Evolutionary conservation across 2,113 vertebrate species (phyloP), one percentile per base, ranked within the genome.

Genomic region (Anarrhichthys ocellatus): DNA sequence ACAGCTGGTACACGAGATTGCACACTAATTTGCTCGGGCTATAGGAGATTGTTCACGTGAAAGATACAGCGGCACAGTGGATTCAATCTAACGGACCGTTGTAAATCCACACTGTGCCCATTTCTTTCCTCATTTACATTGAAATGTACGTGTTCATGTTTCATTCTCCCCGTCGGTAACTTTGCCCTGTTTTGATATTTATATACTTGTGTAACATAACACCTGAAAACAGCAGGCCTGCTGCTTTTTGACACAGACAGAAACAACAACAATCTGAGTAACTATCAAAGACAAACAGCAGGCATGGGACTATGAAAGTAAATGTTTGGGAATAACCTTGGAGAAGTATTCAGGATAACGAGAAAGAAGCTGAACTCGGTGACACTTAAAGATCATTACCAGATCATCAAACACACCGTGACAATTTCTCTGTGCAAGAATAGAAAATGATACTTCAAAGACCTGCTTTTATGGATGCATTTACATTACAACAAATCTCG

Each of bases 61-160:
- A 88, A 90, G 88, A 92, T 78, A 92, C 87, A 92, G 81, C 48
- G 5, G 70, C 61, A 75, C 40, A 65, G 64, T 79, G 62, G 84
- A 86, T 89, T 84, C 86, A 84, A 84, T 87, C 84, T 88, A 94
- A 95, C 92, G 87, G 91, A 87, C 77, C 40, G 50, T 73, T 86
- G 81, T 75, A 89, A 91, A 90, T 91, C 86, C 84, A 92, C 84
- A 87, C 58, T 58, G 59, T 76, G 76, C 77, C 89, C 62, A 76
- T 92, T 91, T 90, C 86, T 78, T 75, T 82, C 75, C 87, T 92
- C 89, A 95, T 94, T 93, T 93, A 90, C 91, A 93, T 76, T 89
- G 86, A 94, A 93, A 95, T 92, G 64, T 73, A 88, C 90, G 89
- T 80, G 83, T 85, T 85, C 88, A 92, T 91, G 87, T 92, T 90